Evolutionary conservation across 2,888 invertebrate species (phyloP).

Genomic region (Agapostemon virescens): DNA sequence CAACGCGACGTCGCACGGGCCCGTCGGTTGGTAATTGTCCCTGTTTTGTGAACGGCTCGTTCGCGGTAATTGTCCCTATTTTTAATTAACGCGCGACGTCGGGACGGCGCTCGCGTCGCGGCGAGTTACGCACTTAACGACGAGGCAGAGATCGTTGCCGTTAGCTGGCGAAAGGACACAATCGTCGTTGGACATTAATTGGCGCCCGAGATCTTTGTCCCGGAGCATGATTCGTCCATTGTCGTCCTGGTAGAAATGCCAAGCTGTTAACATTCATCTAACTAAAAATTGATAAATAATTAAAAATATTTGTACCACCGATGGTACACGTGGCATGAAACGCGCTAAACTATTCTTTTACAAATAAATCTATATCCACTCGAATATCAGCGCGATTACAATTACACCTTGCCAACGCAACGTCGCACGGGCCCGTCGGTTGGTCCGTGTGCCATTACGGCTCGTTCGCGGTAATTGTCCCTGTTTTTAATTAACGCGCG

Average conservation of each 20-base stretch:
- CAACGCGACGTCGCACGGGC: neutral
- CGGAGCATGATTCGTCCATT: constrained; percentile 74
- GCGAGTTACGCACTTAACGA: constrained; percentile 36
- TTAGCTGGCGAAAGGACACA: constrained; percentile 66
- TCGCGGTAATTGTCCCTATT: constrained; percentile 20
- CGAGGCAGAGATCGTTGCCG: constrained; percentile 32
- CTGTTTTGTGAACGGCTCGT: neutral
- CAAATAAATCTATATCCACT: too few species aligned
- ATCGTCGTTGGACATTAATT: constrained; percentile 79
- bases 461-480: neutral
- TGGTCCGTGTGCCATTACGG: neutral
- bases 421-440: neutral
- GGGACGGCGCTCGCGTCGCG: neutral
- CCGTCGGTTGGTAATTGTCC: too few species aligned
- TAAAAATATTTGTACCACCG: too few species aligned
- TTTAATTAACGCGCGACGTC: constrained; percentile 49
- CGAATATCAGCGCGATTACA: neutral
- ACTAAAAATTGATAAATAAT: too few species aligned
- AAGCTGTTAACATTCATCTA: too few species aligned
- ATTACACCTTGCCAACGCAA: neutral
- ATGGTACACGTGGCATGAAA: too few species aligned
- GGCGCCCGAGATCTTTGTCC: constrained; percentile 79
- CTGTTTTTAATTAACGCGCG: constrained; percentile 50
- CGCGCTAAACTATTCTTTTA: too few species aligned
- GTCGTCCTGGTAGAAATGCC: constrained; percentile 71